Conservation (phyloP, 2,888 invertebrate species). For the Phymatocera aterrima region DNA sequence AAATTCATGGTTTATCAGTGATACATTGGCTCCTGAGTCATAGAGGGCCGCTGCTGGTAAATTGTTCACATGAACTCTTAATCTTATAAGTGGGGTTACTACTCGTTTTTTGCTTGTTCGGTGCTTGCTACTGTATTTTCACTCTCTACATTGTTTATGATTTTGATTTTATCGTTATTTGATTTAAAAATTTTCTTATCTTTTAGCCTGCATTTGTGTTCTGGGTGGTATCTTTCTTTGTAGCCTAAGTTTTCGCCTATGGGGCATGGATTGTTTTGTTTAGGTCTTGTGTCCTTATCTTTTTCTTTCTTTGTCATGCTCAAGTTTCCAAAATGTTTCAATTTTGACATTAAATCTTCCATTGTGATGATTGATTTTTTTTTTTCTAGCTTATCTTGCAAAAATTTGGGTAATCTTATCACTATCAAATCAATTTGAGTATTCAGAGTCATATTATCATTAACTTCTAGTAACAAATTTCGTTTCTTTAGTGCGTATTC, state of each 20-base stretch:
- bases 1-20: constrained; percentile 29
- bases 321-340: not conserved
- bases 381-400: constrained; percentile 10
- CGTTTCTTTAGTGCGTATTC: constrained; percentile 46
- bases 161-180: constrained; percentile 45
- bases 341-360: constrained; percentile 26
- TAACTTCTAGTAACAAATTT: constrained; percentile 25
- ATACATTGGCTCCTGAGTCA: constrained; percentile 41
- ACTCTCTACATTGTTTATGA: not conserved
- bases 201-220: constrained; percentile 44
- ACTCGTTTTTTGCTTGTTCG: constrained; percentile 50
- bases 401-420: constrained; percentile 8
- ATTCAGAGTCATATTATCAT: not conserved
- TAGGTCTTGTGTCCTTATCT: not conserved
- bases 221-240: constrained; percentile 48
- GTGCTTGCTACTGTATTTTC: constrained; percentile 22
- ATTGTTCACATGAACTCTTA: constrained; percentile 48
- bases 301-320: not conserved
- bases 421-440: constrained; percentile 41
- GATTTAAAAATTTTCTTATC: constrained; percentile 10
- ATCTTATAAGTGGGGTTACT: constrained; percentile 45
- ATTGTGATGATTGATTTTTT: constrained; percentile 15
- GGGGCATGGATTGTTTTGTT: not conserved
- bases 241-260: constrained; percentile 40
- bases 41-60: constrained; percentile 35